Evolutionary conservation across 2,797 vertebrate genomes (phyloP).

Genomic region (Denticeps clupeoides): DNA sequence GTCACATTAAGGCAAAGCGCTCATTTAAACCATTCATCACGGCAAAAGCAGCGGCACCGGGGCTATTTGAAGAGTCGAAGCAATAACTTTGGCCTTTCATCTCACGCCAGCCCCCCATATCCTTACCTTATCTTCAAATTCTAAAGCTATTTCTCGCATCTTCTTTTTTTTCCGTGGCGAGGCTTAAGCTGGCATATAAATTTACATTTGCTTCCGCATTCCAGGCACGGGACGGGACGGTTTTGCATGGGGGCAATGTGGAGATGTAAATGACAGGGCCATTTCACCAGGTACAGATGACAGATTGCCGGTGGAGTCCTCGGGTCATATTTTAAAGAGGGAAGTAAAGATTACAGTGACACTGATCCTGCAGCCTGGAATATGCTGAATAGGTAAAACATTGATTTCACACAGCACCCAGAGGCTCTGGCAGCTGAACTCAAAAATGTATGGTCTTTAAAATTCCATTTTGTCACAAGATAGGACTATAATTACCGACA

Average conservation of each 20-base stretch:
- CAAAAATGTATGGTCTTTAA: conserved; percentile 20
- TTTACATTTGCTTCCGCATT: conserved; percentile 19
- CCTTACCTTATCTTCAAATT: neutral
- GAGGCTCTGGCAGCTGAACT: conserved; percentile 10
- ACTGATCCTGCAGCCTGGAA: conserved; percentile 16
- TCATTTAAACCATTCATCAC: conserved; percentile 18
- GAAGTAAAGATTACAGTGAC: conserved; percentile 23
- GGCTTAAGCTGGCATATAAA: conserved; percentile 11
- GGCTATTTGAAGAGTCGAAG: neutral
- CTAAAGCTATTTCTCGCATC: neutral
- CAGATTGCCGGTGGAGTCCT: conserved; percentile 21
- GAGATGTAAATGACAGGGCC: conserved; percentile 26
- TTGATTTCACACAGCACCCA: conserved; percentile 9
- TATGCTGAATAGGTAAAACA: conserved; percentile 23
- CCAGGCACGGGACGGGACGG: conserved; percentile 9
- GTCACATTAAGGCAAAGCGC: neutral
- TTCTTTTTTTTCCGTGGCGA: neutral
- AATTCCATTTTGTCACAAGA: too few relatives aligned
- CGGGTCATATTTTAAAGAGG: conserved; percentile 24
- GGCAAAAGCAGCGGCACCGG: neutral
- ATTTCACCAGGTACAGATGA: conserved; percentile 20
- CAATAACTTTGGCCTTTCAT: neutral
- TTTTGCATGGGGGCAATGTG: conserved; percentile 18
- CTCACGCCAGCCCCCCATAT: too few relatives aligned
- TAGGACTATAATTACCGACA: conserved; percentile 16